These are phyloP conservation scores for Silurus asotus DNA, from an alignment of 2,113 vertebrate genomes.

Conservation along the genomic window DNA sequence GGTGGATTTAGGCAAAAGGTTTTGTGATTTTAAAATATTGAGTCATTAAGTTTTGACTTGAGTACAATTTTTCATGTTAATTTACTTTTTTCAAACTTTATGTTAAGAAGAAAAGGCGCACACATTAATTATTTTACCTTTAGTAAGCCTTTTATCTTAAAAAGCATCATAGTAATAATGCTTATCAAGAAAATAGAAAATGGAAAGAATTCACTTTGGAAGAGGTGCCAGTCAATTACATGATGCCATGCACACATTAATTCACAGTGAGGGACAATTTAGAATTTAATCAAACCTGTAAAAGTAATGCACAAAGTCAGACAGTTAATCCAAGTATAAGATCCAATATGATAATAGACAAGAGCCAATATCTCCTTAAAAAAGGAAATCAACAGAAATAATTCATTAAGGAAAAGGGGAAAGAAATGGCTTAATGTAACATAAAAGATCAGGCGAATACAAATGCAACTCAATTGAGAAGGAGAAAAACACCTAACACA, in stretches of 20 bases:
- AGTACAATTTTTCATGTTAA: background rate
- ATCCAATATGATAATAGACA: too few relatives aligned
- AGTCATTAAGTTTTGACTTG: background rate
- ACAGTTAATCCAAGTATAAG: too few relatives aligned
- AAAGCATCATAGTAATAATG: background rate
- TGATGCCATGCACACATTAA: background rate
- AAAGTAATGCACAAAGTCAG: too few relatives aligned
- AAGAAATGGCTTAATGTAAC: too few relatives aligned
- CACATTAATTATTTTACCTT: background rate
- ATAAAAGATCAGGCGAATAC: too few relatives aligned
- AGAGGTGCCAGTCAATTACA: background rate
- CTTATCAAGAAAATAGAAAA: too few relatives aligned
- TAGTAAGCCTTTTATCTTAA: background rate
- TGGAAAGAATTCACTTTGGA: background rate
- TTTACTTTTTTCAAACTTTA: background rate
- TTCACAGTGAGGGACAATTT: background rate
- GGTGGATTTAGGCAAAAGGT: background rate
- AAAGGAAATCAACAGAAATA: background rate
- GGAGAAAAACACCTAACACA: too few relatives aligned
- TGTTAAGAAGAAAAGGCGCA: background rate
- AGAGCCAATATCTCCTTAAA: background rate
- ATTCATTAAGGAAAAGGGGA: too few relatives aligned
- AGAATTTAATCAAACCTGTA: background rate
- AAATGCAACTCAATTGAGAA: too few relatives aligned
- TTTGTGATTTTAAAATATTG: background rate